These are phyloP conservation scores for Clupea harengus DNA, from an alignment of 2,113 vertebrate genomes.

Conservation along the genomic window DNA sequence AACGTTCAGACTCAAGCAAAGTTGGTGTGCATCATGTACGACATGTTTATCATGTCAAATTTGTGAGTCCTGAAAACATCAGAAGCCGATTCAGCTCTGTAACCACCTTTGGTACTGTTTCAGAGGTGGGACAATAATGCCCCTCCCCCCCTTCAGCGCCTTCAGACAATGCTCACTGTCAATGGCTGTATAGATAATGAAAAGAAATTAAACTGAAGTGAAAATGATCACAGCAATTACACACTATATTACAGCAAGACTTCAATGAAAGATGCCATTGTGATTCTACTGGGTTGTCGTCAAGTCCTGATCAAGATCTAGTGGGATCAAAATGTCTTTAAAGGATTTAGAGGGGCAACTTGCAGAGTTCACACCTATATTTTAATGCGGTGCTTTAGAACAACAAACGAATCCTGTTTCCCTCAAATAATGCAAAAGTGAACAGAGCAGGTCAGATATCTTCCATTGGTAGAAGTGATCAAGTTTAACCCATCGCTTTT, in stretches of 20 bases:
- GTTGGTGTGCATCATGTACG: too few relatives aligned
- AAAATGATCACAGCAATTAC: neutral
- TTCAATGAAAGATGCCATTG: neutral
- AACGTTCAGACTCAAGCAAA: too few relatives aligned
- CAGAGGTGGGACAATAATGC: too few relatives aligned
- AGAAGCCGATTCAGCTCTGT: too few relatives aligned
- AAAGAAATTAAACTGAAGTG: neutral
- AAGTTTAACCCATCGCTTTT: neutral
- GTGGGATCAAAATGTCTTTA: neutral
- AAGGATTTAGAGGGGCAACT: neutral
- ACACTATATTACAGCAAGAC: neutral
- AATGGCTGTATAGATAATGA: neutral
- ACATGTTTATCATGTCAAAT: too few relatives aligned
- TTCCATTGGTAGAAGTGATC: neutral
- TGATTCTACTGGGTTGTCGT: neutral
- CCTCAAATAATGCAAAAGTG: neutral
- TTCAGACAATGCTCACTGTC: too few relatives aligned
- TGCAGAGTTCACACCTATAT: neutral
- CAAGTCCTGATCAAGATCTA: neutral
- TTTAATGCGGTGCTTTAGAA: neutral
- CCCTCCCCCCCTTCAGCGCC: too few relatives aligned
- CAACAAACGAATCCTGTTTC: neutral
- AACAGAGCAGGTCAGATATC: neutral
- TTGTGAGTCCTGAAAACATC: too few relatives aligned
- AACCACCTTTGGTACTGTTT: too few relatives aligned